Evolutionary conservation across 2,797 vertebrate species (phyloP).

Genomic region (Enteromius argenteus): DNA sequence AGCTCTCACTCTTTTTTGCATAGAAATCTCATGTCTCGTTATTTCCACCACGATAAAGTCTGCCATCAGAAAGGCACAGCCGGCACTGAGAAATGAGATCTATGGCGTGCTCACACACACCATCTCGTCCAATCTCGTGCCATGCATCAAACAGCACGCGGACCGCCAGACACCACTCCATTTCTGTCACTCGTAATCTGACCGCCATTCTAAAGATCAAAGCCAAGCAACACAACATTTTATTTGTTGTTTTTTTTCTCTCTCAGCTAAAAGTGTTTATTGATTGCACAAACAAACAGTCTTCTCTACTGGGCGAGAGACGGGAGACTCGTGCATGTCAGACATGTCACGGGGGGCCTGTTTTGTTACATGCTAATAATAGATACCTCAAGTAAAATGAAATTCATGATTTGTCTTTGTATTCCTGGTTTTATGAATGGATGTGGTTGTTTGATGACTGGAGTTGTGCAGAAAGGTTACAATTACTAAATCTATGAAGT

Average conservation of each 20-base stretch:
- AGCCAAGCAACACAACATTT: conserved; percentile 69
- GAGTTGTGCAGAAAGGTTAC: not conserved
- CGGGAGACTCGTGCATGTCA: conserved; percentile 31
- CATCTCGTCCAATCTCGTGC: conserved; percentile 37
- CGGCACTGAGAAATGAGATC: conserved; percentile 36
- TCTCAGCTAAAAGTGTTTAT: conserved; percentile 48
- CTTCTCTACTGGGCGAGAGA: conserved; percentile 35
- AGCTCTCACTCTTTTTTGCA: not conserved
- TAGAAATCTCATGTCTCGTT: not conserved
- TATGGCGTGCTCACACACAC: conserved; percentile 33
- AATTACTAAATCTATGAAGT: not conserved
- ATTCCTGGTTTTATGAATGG: not conserved
- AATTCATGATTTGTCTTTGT: conserved; percentile 18
- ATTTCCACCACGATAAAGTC: conserved; percentile 34
- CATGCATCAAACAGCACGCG: conserved; percentile 52
- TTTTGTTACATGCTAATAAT: conserved; percentile 49
- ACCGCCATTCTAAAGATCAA: conserved; percentile 69
- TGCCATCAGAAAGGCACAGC: conserved; percentile 22
- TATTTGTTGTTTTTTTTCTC: conserved; percentile 64
- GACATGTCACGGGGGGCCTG: conserved; percentile 17
- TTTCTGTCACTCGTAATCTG: conserved; percentile 73
- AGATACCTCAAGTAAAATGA: conserved; percentile 11
- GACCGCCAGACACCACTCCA: conserved; percentile 63
- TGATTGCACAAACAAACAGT: conserved; percentile 54
- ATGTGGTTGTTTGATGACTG: not conserved